A percentile compares a stretch with the other conserved stretches of the same genome.
Conservation (phyloP, 2,888 invertebrate genomes). For the Parthenolecanium corni region DNA sequence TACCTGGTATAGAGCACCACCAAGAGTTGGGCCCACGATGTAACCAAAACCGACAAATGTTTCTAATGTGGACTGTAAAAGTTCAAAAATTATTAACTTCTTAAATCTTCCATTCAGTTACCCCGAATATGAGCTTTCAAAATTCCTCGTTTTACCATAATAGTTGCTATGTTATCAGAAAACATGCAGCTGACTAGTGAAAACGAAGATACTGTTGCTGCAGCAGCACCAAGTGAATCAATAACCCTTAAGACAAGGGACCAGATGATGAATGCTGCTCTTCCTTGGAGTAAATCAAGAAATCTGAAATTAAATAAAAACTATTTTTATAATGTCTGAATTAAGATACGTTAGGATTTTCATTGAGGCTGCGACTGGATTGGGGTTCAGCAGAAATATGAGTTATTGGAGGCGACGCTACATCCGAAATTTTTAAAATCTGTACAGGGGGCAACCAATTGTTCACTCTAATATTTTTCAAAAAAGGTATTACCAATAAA, state of each 20-base stretch:
- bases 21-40: slow-evolving; percentile 39
- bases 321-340: neutral
- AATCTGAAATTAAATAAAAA: slow-evolving; percentile 33
- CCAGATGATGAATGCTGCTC: slow-evolving; percentile 38
- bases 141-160: slow-evolving; percentile 43
- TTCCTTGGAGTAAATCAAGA: slow-evolving; percentile 35
- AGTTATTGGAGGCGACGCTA: too few species aligned
- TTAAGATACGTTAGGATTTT: neutral
- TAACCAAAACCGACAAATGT: slow-evolving; percentile 39
- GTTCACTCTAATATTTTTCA: too few species aligned
- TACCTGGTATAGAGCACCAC: slow-evolving; percentile 38
- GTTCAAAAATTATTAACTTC: too few species aligned
- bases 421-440: too few species aligned
- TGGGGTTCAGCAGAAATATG: too few species aligned
- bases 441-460: too few species aligned
- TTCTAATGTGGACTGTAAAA: slow-evolving; percentile 38
- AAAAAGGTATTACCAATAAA: too few species aligned
- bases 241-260: slow-evolving; percentile 42
- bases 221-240: slow-evolving; percentile 41
- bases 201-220: slow-evolving; percentile 41
- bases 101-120: too few species aligned
- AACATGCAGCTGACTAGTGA: slow-evolving; percentile 43
- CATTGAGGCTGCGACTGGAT: slow-evolving; percentile 10
- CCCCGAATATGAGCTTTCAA: too few species aligned
- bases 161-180: slow-evolving; percentile 42